These are phyloP conservation scores for Ichneumoninae sp. DNA, from an alignment of 2,888 invertebrate species.

Conservation along the genomic window DNA sequence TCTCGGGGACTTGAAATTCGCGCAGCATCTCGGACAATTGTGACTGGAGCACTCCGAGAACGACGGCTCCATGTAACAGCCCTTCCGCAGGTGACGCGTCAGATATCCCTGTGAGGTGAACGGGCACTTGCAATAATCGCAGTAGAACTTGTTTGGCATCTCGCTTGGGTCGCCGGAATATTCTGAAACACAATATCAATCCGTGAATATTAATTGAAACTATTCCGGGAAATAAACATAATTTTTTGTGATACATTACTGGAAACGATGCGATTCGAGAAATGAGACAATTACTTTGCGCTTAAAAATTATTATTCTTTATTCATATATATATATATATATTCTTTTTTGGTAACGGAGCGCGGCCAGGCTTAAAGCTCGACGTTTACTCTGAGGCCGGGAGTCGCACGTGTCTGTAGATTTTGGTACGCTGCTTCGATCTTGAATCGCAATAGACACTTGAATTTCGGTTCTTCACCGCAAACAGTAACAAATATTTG, in stretches of 20 bases:
- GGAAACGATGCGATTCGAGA: neutral
- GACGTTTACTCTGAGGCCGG: neutral
- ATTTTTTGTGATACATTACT: neutral
- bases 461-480: constrained; percentile 75
- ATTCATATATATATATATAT: too few relatives aligned
- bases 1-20: constrained; percentile 74
- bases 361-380: neutral
- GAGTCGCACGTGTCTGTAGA: constrained; percentile 69
- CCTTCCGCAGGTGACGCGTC: constrained; percentile 70
- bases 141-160: constrained; percentile 60
- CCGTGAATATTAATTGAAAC: neutral
- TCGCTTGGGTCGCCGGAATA: neutral
- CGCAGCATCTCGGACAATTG: constrained; percentile 75
- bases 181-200: neutral
- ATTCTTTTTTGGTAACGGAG: neutral
- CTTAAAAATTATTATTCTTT: neutral
- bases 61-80: constrained; percentile 73
- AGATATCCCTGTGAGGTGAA: constrained; percentile 69
- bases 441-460: constrained; percentile 74
- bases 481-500: constrained; percentile 71
- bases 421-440: constrained; percentile 70
- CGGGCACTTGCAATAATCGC: constrained; percentile 70
- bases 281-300: neutral
- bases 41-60: constrained; percentile 50
- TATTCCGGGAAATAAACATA: neutral